Evolutionary conservation across 92 coral and sea anemone species (phyloP).

Genomic region (Pocillopora grandis): DNA sequence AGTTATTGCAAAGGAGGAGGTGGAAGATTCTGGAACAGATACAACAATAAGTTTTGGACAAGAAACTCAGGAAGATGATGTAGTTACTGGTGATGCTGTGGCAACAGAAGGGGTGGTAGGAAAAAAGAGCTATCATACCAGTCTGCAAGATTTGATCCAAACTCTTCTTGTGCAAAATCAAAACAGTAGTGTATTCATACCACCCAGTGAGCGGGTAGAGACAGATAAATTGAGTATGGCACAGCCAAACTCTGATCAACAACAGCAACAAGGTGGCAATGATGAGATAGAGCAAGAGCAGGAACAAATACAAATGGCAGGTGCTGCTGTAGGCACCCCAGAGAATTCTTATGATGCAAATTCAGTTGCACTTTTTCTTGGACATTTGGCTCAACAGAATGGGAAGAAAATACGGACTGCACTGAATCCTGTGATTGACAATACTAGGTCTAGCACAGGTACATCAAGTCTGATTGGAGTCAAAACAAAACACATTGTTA

Average conservation of each 20-base stretch:
- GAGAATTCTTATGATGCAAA: constrained; percentile 78
- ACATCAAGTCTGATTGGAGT: background rate
- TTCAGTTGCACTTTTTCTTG: constrained; percentile 89
- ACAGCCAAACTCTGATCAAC: constrained; percentile 6
- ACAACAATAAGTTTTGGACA: background rate
- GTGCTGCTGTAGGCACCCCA: constrained; percentile 16
- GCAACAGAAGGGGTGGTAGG: constrained; percentile 2
- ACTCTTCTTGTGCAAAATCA: constrained; percentile 79
- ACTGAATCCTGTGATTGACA: constrained; percentile 13
- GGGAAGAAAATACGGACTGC: constrained; percentile 66
- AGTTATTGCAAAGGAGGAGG: background rate
- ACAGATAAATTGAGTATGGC: constrained; percentile 8
- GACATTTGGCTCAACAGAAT: constrained; percentile 86
- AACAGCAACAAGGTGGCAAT: constrained; percentile 5
- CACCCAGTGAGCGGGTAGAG: constrained; percentile 14
- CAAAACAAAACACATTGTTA: constrained; percentile 22
- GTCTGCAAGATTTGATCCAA: constrained; percentile 77
- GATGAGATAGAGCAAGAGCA: constrained; percentile 20
- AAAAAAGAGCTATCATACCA: constrained; percentile 40
- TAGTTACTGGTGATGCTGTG: background rate
- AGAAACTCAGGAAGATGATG: background rate
- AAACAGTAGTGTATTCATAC: constrained; percentile 31
- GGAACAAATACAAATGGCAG: constrained; percentile 20
- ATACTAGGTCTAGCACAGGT: background rate
- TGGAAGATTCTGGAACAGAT: constrained; percentile 6